phyloP scores from a whole-genome alignment of 2,888 invertebrate species.

The Sphaerophoria taeniata region DNA sequence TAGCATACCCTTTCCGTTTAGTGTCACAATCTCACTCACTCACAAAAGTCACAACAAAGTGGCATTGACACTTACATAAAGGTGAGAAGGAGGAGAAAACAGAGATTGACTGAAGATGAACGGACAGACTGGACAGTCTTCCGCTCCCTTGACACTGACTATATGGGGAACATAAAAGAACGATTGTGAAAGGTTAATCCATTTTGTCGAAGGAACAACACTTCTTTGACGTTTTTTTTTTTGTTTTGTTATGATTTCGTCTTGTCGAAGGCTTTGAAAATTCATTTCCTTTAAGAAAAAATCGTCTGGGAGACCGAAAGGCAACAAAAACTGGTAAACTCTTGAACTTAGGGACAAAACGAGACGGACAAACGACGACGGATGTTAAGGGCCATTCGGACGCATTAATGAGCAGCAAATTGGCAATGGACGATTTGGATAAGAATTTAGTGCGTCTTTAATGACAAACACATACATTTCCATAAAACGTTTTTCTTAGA shows the following conservation, averaged over 20 bases:
- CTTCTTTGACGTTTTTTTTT: neutral
- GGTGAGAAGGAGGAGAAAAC: slow-evolving; percentile 20
- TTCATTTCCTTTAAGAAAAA: slow-evolving; percentile 47
- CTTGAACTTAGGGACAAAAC: neutral
- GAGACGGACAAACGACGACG: slow-evolving; percentile 11
- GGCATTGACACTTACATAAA: slow-evolving; percentile 38
- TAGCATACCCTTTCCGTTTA: slow-evolving; percentile 57
- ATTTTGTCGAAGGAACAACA: slow-evolving; percentile 54
- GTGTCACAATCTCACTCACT: neutral
- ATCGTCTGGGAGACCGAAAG: no score
- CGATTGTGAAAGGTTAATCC: slow-evolving; percentile 67
- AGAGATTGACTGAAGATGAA: slow-evolving; percentile 1
- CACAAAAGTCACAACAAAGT: neutral
- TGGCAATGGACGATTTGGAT: neutral
- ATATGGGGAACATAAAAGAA: slow-evolving; percentile 28
- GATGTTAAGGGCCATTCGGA: slow-evolving; percentile 43
- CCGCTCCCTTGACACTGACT: slow-evolving; percentile 63
- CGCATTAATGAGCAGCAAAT: slow-evolving; percentile 43
- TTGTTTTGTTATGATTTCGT: neutral
- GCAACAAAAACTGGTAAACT: neutral
- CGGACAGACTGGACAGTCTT: neutral
- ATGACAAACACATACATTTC: neutral
- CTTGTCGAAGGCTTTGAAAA: slow-evolving; percentile 30
- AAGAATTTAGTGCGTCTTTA: neutral
- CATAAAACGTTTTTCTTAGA: neutral